phyloP scores from a whole-genome alignment of 2,888 invertebrate species.

The Tinea trinotella region DNA sequence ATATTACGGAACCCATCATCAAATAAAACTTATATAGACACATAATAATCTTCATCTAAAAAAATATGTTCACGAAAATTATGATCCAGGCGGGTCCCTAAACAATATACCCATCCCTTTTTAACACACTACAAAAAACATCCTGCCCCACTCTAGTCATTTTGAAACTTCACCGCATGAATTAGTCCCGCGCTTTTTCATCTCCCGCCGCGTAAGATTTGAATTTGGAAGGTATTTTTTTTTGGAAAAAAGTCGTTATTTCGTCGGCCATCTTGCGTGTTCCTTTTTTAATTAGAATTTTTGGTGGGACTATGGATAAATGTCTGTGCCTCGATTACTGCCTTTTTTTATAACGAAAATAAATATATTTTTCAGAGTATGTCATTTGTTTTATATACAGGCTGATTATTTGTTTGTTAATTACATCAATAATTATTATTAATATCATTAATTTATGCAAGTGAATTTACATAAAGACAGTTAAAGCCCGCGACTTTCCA shows the following conservation, averaged over 20 bases:
- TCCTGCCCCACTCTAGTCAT: constrained; percentile 31
- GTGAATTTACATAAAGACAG: no score
- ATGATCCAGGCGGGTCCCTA: constrained; percentile 2
- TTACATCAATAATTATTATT: no score
- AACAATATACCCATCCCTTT: neutral
- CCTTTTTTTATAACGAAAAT: constrained; percentile 22
- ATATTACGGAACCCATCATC: neutral
- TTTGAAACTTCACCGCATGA: constrained; percentile 40
- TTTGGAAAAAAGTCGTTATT: constrained; percentile 41
- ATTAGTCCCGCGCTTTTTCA: constrained; percentile 66
- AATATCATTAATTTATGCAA: no score
- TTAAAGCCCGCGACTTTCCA: no score
- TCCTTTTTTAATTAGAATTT: constrained; percentile 48
- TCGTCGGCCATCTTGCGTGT: constrained; percentile 50
- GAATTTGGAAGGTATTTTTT: constrained; percentile 50
- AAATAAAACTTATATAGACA: neutral
- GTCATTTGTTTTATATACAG: constrained; percentile 37
- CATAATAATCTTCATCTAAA: neutral
- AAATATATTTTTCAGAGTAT: constrained; percentile 40
- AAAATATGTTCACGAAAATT: neutral
- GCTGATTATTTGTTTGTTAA: no score
- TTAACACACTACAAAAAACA: neutral
- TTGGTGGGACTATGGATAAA: neutral
- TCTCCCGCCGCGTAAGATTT: constrained; percentile 59
- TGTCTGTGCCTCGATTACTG: neutral